These are phyloP conservation scores for Eupithecia subumbrata DNA, from an alignment of 2,888 invertebrate genomes.

Conservation along the genomic window DNA sequence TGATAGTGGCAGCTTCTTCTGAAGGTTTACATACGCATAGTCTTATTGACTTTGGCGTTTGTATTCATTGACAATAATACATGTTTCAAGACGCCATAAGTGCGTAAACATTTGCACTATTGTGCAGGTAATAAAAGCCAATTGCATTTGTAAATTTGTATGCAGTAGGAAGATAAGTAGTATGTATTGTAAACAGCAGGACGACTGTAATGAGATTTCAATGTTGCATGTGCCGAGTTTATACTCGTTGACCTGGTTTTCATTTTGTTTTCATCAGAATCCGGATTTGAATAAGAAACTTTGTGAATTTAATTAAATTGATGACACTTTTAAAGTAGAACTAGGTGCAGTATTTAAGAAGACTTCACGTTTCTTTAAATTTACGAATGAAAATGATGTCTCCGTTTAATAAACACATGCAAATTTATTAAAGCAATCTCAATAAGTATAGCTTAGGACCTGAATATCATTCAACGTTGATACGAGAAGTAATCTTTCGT, in stretches of 20 bases:
- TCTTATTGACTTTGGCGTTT: background rate
- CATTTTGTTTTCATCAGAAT: constrained; percentile 12
- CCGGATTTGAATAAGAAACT: constrained; percentile 17
- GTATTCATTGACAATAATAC: constrained; percentile 1
- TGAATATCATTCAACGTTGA: background rate
- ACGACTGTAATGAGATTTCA: constrained; percentile 22
- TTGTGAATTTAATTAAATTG: background rate
- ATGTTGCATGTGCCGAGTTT: constrained; percentile 9
- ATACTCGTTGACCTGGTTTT: constrained; percentile 21
- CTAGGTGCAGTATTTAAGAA: background rate
- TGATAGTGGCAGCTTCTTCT: background rate
- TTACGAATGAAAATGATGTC: background rate
- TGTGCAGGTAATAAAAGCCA: constrained; percentile 1
- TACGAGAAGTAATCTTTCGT: background rate
- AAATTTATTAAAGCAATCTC: background rate
- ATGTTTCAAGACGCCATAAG: background rate
- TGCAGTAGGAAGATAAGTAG: constrained; percentile 26
- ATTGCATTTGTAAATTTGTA: constrained; percentile 34
- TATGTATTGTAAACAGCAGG: constrained; percentile 21
- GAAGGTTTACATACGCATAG: background rate
- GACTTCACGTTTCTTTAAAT: background rate
- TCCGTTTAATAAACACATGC: background rate
- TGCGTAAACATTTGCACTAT: constrained; percentile 42
- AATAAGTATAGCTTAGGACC: background rate
- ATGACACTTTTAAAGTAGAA: background rate